phyloP scores from a whole-genome alignment of 2,797 vertebrate species.

The Acanthiza pusilla region DNA sequence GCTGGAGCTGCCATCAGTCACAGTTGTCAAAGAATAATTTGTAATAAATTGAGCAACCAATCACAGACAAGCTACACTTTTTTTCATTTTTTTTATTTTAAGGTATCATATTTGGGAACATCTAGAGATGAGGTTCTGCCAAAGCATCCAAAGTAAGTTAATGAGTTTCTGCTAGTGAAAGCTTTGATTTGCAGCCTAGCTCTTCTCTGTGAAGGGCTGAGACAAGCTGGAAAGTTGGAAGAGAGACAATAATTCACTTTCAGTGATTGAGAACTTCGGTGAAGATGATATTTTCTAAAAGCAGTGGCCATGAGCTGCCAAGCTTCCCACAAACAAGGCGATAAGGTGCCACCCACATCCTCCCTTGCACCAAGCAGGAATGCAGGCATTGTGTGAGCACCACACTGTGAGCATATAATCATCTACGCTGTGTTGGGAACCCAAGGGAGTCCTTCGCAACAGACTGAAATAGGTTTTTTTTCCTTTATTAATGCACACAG shows the following conservation, averaged over 20 bases:
- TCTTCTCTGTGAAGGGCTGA: not conserved
- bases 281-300: not conserved
- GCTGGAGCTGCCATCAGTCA: not conserved
- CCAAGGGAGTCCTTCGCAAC: fast-evolving
- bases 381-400: not conserved
- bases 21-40: not conserved
- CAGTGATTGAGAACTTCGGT: not conserved
- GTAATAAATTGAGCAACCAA: not conserved
- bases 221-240: not conserved
- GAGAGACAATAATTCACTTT: not conserved
- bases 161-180: not conserved
- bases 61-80: not conserved
- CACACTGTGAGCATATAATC: fast-evolving
- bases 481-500: not conserved
- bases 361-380: not conserved
- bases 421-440: not conserved
- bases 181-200: not conserved
- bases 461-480: not conserved
- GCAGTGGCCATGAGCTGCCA: not conserved
- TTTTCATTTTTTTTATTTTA: not conserved
- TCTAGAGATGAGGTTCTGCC: not conserved
- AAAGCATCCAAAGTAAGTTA: not conserved
- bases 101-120: not conserved
- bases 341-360: not conserved
- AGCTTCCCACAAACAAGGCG: not conserved